Evolutionary conservation across 1,140 invertebrate species (phyloP).

Genomic region (Nebria ingens): DNA sequence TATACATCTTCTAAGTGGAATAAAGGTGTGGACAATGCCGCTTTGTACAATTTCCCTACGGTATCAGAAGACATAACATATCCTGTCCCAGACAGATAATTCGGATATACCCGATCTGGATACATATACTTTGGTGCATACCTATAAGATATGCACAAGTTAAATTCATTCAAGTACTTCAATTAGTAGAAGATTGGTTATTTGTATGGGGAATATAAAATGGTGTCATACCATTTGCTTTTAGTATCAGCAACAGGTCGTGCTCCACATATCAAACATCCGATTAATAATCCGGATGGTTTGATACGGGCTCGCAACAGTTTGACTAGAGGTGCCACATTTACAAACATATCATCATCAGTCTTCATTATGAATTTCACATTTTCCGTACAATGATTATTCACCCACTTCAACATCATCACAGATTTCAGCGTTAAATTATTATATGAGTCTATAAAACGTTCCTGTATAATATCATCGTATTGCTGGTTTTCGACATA

Average conservation of each 20-base stretch:
- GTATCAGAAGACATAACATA: constrained; percentile 69
- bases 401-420: constrained; percentile 75
- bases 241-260: constrained; percentile 55
- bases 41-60: constrained; percentile 52
- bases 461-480: constrained; percentile 83
- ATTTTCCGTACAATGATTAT: constrained; percentile 45
- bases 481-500: constrained; percentile 48
- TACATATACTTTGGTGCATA: constrained; percentile 75
- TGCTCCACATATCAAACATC: constrained; percentile 63
- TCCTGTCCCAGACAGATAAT: constrained; percentile 74
- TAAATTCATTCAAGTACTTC: background rate
- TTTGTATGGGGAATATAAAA: background rate
- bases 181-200: background rate
- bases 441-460: constrained; percentile 82
- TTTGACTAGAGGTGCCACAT: constrained; percentile 45
- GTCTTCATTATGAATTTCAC: constrained; percentile 62
- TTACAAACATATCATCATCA: constrained; percentile 78
- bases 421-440: constrained; percentile 87
- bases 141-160: constrained; percentile 33
- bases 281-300: constrained; percentile 46
- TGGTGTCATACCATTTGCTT: constrained; percentile 65
- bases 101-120: constrained; percentile 58
- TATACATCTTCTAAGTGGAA: constrained; percentile 80
- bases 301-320: constrained; percentile 31
- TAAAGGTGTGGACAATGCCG: constrained; percentile 55